These are phyloP conservation scores for Xestia sexstrigata DNA, from an alignment of 2,888 invertebrate species.

Conservation along the genomic window DNA sequence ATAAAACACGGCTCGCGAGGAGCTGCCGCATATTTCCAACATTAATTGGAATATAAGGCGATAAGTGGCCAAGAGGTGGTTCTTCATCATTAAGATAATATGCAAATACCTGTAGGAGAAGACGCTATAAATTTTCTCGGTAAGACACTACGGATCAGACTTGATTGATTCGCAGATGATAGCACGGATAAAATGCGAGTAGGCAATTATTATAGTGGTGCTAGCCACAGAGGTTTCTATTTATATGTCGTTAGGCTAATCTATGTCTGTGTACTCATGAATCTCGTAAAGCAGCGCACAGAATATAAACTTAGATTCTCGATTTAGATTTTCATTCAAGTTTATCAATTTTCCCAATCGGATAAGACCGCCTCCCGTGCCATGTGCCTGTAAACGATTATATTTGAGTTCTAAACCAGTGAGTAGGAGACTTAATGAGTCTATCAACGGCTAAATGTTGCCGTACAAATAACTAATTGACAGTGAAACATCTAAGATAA, in stretches of 20 bases:
- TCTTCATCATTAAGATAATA: constrained; percentile 87
- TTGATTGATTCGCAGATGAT: constrained; percentile 83
- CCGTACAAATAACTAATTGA: constrained; percentile 63
- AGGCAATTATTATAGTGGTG: constrained; percentile 68
- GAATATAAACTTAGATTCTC: constrained; percentile 62
- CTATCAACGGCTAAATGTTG: constrained; percentile 47
- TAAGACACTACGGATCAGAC: constrained; percentile 74
- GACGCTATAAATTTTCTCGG: constrained; percentile 77
- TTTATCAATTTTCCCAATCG: constrained; percentile 65
- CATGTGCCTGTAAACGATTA: constrained; percentile 60
- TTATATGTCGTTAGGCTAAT: constrained; percentile 66
- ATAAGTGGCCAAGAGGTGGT: constrained; percentile 81
- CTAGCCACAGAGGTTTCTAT: constrained; percentile 61
- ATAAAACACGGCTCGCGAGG: constrained; percentile 81
- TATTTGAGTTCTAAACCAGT: constrained; percentile 56
- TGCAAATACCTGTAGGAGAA: constrained; percentile 81
- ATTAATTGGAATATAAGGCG: constrained; percentile 86
- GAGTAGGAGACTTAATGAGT: constrained; percentile 58
- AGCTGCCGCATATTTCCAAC: constrained; percentile 82
- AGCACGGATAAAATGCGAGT: constrained; percentile 73
- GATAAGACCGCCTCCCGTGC: constrained; percentile 47
- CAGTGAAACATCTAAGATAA: constrained; percentile 64
- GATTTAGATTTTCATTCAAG: constrained; percentile 66
- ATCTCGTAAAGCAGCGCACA: constrained; percentile 61
- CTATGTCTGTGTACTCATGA: constrained; percentile 60